Evolutionary conservation across 2,888 invertebrate genomes (phyloP).

Genomic region (Scaptomyza cyrtandrae): DNA sequence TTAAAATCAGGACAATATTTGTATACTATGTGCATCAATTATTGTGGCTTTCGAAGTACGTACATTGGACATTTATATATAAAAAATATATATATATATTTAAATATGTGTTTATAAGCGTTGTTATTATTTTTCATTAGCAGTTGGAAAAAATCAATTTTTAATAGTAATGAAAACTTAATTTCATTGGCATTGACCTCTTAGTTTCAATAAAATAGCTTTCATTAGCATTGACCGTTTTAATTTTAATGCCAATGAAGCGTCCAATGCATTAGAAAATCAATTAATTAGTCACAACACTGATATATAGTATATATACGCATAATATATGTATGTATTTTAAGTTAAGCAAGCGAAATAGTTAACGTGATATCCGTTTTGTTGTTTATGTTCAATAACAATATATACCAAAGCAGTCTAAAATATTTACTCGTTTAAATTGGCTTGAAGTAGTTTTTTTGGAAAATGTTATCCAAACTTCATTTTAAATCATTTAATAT

Average conservation of each 20-base stretch:
- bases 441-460: constrained; percentile 18
- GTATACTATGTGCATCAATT: constrained; percentile 47
- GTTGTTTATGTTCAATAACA: neutral
- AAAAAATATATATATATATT: constrained; percentile 40
- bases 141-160: no score
- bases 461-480: neutral
- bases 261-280: no score
- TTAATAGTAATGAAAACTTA: no score
- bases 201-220: no score
- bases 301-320: constrained; percentile 12
- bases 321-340: constrained; percentile 36
- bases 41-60: constrained; percentile 45
- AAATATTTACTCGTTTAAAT: constrained; percentile 33
- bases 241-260: no score
- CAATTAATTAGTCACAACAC: no score
- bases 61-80: constrained; percentile 45
- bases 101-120: constrained; percentile 5
- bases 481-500: neutral
- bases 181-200: no score
- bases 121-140: no score
- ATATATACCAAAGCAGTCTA: constrained; percentile 60
- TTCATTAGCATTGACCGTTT: no score
- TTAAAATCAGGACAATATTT: constrained; percentile 1
- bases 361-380: constrained; percentile 28
- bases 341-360: constrained; percentile 49